Evolutionary conservation across 2,888 invertebrate species (phyloP), one percentile per base, ranked within the genome.

Genomic region (Automeris io): DNA sequence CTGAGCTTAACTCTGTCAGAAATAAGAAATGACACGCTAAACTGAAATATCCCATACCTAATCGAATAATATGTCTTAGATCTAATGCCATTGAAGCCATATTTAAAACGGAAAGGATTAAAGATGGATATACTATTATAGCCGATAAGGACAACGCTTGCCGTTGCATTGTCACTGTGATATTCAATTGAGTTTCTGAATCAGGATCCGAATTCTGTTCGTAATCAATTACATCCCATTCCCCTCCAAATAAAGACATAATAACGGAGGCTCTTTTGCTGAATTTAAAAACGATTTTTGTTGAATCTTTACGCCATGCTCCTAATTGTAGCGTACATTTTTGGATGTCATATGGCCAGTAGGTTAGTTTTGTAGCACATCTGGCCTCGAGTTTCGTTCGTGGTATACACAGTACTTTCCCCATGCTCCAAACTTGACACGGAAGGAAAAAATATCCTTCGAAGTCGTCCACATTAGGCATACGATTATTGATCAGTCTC

Each of bases 311-410:
- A 11, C 11, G 11, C 46, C 22, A 41, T 11, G 49, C 26, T 1
- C 47, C 53, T 22, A 55, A 56, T 18, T 52, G 36, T 3, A 62
- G 16, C 5, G 35, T 45, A 39, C 64, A 62, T 5, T 40, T 36
- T 33, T 57, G 53, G 1, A 39, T 38, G 13, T 64, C 64, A 21
- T 48, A 57, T 0, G 64, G 64, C 61, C 61, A 64, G 8, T 61
- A 40, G 2, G 11, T 40, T 5, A 59, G n/a, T 13, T 54, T 44
- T 0, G 43, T 32, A 0, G 21, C 31, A 23, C 63, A 64, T 3
- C 36, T 37, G 0, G 42, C 42, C 6, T 26, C 4, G 1, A 43
- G 43, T 1, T 5, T 5, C 2, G 39, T 16, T 22, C 11, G 31
- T 2, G 39, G 35, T 0, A 18, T 1, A 18, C 57, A 57, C 0